Evolutionary conservation across 2,113 vertebrate genomes (phyloP).

Genomic region (Cinclus cinclus): DNA sequence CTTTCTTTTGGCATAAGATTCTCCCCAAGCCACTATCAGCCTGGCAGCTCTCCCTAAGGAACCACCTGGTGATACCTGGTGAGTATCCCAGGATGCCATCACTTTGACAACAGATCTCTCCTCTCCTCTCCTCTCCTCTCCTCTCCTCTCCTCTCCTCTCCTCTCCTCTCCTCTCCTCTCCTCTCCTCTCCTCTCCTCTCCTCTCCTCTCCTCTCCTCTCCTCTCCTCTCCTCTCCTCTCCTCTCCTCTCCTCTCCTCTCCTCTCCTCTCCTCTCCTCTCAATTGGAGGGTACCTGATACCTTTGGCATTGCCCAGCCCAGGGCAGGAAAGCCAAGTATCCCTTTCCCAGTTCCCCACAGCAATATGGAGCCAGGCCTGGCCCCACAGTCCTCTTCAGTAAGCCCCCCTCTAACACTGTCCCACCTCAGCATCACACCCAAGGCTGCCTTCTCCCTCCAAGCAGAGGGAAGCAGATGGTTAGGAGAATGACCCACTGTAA

Average conservation of each 20-base stretch:
- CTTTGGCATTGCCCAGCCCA: neutral
- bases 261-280: too few relatives aligned
- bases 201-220: too few relatives aligned
- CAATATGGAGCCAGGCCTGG: neutral
- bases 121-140: too few relatives aligned
- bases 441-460: neutral
- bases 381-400: neutral
- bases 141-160: neutral
- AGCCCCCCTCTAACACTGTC: neutral
- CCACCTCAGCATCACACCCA: neutral
- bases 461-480: constrained; percentile 49
- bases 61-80: neutral
- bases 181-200: too few relatives aligned
- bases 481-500: constrained; percentile 9
- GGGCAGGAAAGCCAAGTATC: neutral
- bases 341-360: neutral
- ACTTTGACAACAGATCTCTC: neutral
- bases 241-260: too few relatives aligned
- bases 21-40: neutral
- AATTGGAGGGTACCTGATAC: neutral
- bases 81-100: neutral
- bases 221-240: too few relatives aligned
- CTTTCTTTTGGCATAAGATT: neutral
- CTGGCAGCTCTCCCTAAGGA: neutral
- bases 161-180: neutral